Percentiles rank a stretch among this genome's conserved stretches.
These are phyloP conservation scores for Tinea trinotella DNA, from an alignment of 2,888 invertebrate species.

Conservation along the genomic window DNA sequence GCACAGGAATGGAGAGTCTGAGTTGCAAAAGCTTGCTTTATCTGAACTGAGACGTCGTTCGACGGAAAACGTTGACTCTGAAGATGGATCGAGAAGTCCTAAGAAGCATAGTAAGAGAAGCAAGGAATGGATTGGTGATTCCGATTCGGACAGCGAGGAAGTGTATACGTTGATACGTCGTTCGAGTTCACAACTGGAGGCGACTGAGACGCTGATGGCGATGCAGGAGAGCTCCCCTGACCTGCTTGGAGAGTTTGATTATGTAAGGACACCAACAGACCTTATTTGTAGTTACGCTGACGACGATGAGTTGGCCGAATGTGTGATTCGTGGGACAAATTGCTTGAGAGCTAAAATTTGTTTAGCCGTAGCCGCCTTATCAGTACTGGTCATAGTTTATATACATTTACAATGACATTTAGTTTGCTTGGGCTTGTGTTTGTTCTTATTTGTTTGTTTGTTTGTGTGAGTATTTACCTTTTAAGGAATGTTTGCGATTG, in stretches of 20 bases:
- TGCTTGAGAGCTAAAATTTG: constrained; percentile 56
- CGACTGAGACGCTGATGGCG: constrained; percentile 72
- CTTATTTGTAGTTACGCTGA: constrained; percentile 50
- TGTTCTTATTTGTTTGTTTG: constrained; percentile 50
- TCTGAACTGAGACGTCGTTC: constrained; percentile 56
- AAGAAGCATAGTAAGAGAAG: constrained; percentile 48
- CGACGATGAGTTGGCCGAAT: constrained; percentile 34
- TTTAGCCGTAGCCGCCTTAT: constrained; percentile 63
- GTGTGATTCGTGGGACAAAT: constrained; percentile 40
- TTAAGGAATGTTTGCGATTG: constrained; percentile 48
- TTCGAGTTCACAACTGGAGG: constrained; percentile 74
- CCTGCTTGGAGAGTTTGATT: constrained; percentile 61
- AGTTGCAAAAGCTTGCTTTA: constrained; percentile 52
- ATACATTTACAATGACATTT: constrained; percentile 60
- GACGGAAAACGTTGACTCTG: constrained; percentile 57
- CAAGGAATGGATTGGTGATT: constrained; percentile 46
- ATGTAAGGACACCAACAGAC: constrained; percentile 64
- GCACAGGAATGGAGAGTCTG: constrained; percentile 41
- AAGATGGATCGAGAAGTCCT: constrained; percentile 50
- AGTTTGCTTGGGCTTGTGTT: constrained; percentile 56
- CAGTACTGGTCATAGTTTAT: constrained; percentile 63
- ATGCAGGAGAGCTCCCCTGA: constrained; percentile 61
- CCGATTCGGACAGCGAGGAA: constrained; percentile 79
- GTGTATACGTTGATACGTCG: constrained; percentile 75
- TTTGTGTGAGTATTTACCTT: constrained; percentile 53